These are phyloP conservation scores for Drosophila conformis DNA, from an alignment of 2,888 invertebrate genomes.

Conservation along the genomic window DNA sequence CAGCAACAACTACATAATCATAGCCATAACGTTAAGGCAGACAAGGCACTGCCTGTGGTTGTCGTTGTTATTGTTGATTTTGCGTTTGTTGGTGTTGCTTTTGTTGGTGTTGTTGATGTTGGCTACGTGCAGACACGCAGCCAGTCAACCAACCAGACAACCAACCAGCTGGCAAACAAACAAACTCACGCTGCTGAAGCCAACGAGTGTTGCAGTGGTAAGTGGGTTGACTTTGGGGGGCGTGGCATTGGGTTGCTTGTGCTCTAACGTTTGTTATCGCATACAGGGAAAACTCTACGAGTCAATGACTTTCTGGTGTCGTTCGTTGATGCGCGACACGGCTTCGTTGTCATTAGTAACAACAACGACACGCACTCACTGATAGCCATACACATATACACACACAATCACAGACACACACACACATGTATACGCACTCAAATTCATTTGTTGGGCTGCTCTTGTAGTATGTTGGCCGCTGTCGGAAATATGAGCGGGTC, in stretches of 20 bases:
- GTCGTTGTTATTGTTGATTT: slow-evolving; percentile 14
- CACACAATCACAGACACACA: background rate
- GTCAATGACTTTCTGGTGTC: slow-evolving; percentile 78
- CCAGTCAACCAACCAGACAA: slow-evolving; percentile 40
- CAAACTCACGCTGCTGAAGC: slow-evolving; percentile 64
- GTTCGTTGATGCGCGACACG: slow-evolving; percentile 76
- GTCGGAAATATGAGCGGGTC: slow-evolving; percentile 61
- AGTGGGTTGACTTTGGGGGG: slow-evolving; percentile 36
- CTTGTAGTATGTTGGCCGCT: slow-evolving; percentile 52
- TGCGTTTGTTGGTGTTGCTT: slow-evolving; percentile 25
- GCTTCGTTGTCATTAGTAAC: slow-evolving; percentile 77
- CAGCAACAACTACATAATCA: slow-evolving; percentile 60
- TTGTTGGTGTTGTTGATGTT: slow-evolving; percentile 39
- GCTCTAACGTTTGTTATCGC: slow-evolving; percentile 48
- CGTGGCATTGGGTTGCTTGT: slow-evolving; percentile 34
- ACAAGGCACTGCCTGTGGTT: slow-evolving; percentile 14
- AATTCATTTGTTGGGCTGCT: slow-evolving; percentile 32
- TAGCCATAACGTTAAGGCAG: slow-evolving; percentile 54
- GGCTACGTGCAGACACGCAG: slow-evolving; percentile 68
- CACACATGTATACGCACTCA: slow-evolving; percentile 18
- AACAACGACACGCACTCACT: slow-evolving; percentile 66
- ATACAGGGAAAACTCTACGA: slow-evolving; percentile 67
- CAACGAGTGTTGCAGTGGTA: slow-evolving; percentile 57
- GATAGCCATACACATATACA: slow-evolving; percentile 28
- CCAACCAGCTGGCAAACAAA: slow-evolving; percentile 65